phyloP scores from a whole-genome alignment of 2,888 invertebrate genomes.

The Hymenopus coronatus region DNA sequence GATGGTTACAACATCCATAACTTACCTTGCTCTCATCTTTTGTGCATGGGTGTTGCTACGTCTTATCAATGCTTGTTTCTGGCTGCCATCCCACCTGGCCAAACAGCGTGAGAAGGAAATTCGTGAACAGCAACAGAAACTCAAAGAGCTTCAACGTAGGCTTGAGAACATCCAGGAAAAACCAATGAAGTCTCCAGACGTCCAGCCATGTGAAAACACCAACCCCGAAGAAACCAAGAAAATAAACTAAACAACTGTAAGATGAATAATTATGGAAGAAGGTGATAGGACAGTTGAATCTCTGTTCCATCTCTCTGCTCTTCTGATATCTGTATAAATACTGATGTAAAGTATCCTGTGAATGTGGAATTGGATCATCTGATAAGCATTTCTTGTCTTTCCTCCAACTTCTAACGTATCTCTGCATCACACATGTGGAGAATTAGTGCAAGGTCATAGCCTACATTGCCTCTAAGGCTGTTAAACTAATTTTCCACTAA shows the following conservation, averaged over 20 bases:
- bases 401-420: not conserved
- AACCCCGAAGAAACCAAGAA: not conserved
- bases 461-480: not conserved
- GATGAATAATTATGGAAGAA: not conserved
- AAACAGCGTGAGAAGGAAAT: constrained; percentile 49
- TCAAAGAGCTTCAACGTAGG: not conserved
- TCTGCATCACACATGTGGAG: not conserved
- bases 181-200: constrained; percentile 29
- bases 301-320: too few species aligned
- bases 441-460: not conserved
- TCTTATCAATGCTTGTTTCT: constrained; percentile 63
- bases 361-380: not conserved
- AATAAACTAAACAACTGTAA: not conserved
- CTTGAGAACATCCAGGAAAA: not conserved
- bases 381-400: not conserved
- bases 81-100: constrained; percentile 59
- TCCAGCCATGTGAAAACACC: not conserved
- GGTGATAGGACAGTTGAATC: not conserved
- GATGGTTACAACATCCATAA: constrained; percentile 62
- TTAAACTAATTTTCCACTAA: not conserved
- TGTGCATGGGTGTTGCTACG: constrained; percentile 64
- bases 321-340: too few species aligned
- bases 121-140: not conserved
- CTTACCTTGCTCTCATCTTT: constrained; percentile 60
- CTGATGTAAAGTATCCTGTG: too few species aligned